Conservation (phyloP, 2,113 vertebrate genomes). For the Hipposideros armiger region DNA sequence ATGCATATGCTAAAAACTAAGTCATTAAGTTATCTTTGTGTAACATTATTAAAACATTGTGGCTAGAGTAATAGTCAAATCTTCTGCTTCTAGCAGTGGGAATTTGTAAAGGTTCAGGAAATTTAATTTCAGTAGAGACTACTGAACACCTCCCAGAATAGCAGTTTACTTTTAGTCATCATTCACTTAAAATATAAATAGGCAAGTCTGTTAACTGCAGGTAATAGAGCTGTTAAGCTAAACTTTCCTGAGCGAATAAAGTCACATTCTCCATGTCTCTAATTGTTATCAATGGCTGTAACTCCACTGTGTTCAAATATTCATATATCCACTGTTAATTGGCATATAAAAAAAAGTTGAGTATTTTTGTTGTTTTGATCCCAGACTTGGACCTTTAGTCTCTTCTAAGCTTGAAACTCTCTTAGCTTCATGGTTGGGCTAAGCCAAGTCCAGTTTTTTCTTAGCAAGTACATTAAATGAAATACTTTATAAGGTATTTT, state of each 20-base stretch:
- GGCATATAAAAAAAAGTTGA: not conserved
- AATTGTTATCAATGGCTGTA: not conserved
- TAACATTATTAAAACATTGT: not conserved
- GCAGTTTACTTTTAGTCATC: not conserved
- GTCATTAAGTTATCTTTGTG: not conserved
- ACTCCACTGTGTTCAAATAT: not conserved
- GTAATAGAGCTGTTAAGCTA: not conserved
- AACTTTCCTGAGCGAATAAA: not conserved
- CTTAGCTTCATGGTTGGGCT: not conserved
- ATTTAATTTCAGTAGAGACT: not conserved
- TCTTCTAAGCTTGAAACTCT: constrained; percentile 14
- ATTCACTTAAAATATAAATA: not conserved
- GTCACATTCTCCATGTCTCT: not conserved
- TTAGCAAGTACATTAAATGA: constrained; percentile 4
- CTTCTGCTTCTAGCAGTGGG: not conserved
- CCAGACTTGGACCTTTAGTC: not conserved
- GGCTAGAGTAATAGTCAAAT: not conserved
- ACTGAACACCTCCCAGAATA: not conserved
- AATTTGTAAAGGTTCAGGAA: not conserved
- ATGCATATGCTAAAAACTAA: not conserved
- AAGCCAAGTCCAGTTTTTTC: not conserved
- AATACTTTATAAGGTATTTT: not conserved
- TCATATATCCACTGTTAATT: not conserved
- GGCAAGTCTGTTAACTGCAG: not conserved
- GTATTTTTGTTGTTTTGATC: not conserved